Evolutionary conservation across 2,113 vertebrate species (phyloP).

Genomic region (Lichenostomus cassidix): DNA sequence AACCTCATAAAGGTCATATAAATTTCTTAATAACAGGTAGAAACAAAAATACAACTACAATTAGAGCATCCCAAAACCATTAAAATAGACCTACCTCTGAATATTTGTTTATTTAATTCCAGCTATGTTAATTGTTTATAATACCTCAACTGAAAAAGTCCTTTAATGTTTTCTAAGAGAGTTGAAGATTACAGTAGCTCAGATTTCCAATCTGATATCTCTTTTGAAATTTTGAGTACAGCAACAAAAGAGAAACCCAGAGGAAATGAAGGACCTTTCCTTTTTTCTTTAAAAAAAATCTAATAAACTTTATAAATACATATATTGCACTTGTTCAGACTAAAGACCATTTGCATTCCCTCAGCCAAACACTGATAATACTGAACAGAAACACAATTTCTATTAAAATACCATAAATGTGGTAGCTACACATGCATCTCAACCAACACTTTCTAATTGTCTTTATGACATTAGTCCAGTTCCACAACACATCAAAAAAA

Average conservation of each 20-base stretch:
- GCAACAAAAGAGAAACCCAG: not conserved
- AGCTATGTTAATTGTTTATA: conserved; percentile 17
- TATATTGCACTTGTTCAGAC: not conserved
- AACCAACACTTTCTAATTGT: not conserved
- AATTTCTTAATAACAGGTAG: conserved; percentile 37
- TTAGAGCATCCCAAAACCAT: not conserved
- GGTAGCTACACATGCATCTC: not conserved
- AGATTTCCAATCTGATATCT: not conserved
- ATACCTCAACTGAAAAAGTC: not conserved
- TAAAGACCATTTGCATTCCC: not conserved
- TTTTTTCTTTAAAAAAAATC: not conserved
- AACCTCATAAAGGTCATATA: conserved; percentile 38
- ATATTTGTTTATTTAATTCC: conserved; percentile 16
- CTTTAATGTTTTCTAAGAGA: not conserved
- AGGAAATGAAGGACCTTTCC: not conserved
- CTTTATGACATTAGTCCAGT: not conserved
- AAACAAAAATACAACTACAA: conserved; percentile 43
- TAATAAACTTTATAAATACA: not conserved
- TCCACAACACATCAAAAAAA: not conserved
- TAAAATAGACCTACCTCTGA: conserved; percentile 10
- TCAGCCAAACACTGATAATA: not conserved
- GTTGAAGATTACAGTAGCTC: not conserved
- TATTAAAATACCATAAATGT: not conserved
- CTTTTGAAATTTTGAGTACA: not conserved
- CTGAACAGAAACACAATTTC: not conserved